Evolutionary conservation across 53 echinoderm and acorn worm genomes (phyloP), one percentile per base, ranked within the genome.

Genomic region (Pentamera pediparva): DNA sequence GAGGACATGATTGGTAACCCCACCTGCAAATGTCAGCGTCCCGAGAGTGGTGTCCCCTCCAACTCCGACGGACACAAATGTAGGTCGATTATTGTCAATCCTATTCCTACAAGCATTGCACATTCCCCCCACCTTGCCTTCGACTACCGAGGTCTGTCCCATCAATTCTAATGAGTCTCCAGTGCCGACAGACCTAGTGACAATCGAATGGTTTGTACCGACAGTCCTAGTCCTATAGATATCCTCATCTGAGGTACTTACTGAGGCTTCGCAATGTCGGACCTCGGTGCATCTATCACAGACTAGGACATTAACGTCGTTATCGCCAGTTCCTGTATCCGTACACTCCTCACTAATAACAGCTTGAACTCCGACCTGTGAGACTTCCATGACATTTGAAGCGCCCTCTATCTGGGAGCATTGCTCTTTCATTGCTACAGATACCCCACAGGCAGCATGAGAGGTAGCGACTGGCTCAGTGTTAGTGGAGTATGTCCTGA

Each of bases 161-260:
- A 81, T 75, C 7, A 64, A 65, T 10, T 82, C 62, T 50, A 50
- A 70, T 55, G 61, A 59, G 17, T 67, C 81, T 36, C 93, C 93
- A 9, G 86, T 84, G 6, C 93, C 93, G 7, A 93, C 38, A 18
- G 86, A 89, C 48, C 78, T 80, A 35, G 85, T 85, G 13, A 75
- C 21, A 13, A 89, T 56, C 24, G 71, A 85, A 78, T 79, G 76
- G 53, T 89, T 89, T 18, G 92, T 92, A 22, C 92, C 92, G 9
- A 89, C 79, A 3, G 85, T 85, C 26, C 88, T 69, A 3, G 75
- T 92, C 36, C 71, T 67, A 69, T 52, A 75, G 56, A 40, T 61
- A 29, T 67, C 84, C 21, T 47, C 48, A 35, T 56, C 71, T 22
- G 73, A 78, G 3, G 54, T 77, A 54, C 78, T 78, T 3, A 83